Conservation (phyloP, 2,888 invertebrate species). For the Mythimna loreyi region DNA sequence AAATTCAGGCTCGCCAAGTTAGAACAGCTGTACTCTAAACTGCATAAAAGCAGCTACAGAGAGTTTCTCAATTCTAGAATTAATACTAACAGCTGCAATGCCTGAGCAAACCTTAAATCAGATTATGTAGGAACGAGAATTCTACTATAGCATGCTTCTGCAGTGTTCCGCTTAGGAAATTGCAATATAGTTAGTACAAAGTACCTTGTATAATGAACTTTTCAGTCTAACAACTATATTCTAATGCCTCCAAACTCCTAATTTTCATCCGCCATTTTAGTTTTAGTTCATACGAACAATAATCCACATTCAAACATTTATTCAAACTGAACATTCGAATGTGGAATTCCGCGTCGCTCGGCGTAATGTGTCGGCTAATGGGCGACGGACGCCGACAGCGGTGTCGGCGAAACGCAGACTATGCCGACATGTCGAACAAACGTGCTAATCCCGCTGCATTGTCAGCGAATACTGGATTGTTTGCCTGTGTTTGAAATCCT, state of each 20-base stretch:
- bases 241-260: conserved; percentile 12
- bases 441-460: conserved; percentile 41
- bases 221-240: conserved; percentile 15
- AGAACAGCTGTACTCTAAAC: neutral
- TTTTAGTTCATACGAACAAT: conserved; percentile 26
- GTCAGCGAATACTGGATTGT: conserved; percentile 43
- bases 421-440: conserved; percentile 46
- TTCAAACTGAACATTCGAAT: conserved; percentile 31
- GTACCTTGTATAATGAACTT: conserved; percentile 5
- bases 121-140: conserved; percentile 6
- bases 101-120: conserved; percentile 20
- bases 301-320: conserved; percentile 44
- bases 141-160: neutral
- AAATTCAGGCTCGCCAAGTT: no score
- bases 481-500: conserved; percentile 34
- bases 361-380: conserved; percentile 43
- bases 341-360: conserved; percentile 15
- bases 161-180: conserved; percentile 1
- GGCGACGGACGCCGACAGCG: conserved; percentile 31
- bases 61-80: conserved; percentile 10
- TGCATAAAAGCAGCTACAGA: neutral
- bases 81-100: conserved; percentile 1
- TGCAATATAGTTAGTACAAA: neutral
- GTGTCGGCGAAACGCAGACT: conserved; percentile 38
- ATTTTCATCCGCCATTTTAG: conserved; percentile 22